A percentile compares a stretch with the other conserved stretches of the same genome.
phyloP scores from a whole-genome alignment of 2,113 vertebrate genomes.

The Pteruthius melanotis region DNA sequence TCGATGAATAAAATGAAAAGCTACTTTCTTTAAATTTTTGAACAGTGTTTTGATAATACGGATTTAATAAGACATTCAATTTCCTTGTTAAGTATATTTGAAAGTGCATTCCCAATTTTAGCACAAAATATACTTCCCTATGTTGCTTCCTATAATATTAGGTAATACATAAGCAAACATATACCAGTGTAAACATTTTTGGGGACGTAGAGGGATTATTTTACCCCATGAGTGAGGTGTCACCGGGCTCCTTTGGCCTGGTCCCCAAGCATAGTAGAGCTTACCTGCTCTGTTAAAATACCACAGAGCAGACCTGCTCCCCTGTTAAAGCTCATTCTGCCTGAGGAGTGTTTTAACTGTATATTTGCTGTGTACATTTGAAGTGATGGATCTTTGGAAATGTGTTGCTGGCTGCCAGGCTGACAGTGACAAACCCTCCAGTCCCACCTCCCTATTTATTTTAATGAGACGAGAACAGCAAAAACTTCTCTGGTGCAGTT shows the following conservation, averaged over 20 bases:
- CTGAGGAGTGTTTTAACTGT: not conserved
- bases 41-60: slow-evolving; percentile 86
- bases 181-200: slow-evolving; percentile 20
- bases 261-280: not conserved
- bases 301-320: not conserved
- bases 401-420: slow-evolving; percentile 1
- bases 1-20: slow-evolving; percentile 98
- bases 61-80: slow-evolving; percentile 84
- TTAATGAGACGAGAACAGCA: slow-evolving; percentile 57
- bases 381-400: not conserved
- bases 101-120: slow-evolving; percentile 72
- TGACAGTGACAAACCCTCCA: slow-evolving; percentile 22
- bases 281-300: slow-evolving; percentile 13
- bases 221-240: not conserved
- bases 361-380: not conserved
- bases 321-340: not conserved
- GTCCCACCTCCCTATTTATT: slow-evolving; percentile 60
- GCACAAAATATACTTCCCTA: slow-evolving; percentile 65
- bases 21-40: slow-evolving; percentile 91
- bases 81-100: slow-evolving; percentile 82
- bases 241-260: not conserved
- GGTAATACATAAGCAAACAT: slow-evolving; percentile 5
- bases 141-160: not conserved
- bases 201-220: not conserved
- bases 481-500: slow-evolving; percentile 60